Base-by-base conservation (phyloP, 2,888 invertebrate genomes). In the Leptogaster cylindrica region DNA sequence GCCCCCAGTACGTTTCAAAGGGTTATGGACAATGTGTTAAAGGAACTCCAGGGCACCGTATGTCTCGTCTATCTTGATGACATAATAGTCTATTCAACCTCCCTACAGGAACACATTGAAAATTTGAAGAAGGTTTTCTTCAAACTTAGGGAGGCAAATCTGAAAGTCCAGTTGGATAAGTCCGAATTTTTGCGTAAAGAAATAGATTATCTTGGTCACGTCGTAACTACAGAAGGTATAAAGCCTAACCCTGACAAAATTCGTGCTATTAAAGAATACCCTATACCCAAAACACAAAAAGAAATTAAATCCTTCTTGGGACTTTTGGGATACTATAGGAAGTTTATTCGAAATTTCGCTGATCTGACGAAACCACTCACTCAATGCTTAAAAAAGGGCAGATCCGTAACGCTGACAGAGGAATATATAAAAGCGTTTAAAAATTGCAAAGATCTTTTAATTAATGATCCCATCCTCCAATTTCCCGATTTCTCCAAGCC, bases 331-430 rank as follows among this genome's bases (percentile, higher is more conserved):
- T 41, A 41, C 18, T 41, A 41, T 12, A 14, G 41, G n/a, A 68
- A 70, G 33, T 71, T 73, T 28, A 63, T 73, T 14, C 64, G 33
- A 7, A 61, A 71, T 27, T 69, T 71, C 27, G 69, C 67, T 0
- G 55, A 68, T n/a, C 20, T 71, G 3, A 63, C 69, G 12, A 69
- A 69, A 68, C 72, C 72, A n/a, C 50, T 71, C 4, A 71, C 69
- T 1, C 31, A 25, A 51, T 51, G 44, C 8, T 55, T 67, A 33
- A 67, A 65, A 8, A 44, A 63, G 31, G 64, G 48, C 14, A 18
- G 28, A 7, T 58, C 46, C n/a, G 28, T 65, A 7, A 33, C 18
- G 2, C 27, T 66, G 4, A 18, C 20, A 8, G 65, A 67, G 31
- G 5, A 36, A 2, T 67, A 67, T 31, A n/a, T 51, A 14, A 27